Base-by-base conservation (phyloP, 2,113 vertebrate genomes). In the Drymodes brunneopygia region DNA sequence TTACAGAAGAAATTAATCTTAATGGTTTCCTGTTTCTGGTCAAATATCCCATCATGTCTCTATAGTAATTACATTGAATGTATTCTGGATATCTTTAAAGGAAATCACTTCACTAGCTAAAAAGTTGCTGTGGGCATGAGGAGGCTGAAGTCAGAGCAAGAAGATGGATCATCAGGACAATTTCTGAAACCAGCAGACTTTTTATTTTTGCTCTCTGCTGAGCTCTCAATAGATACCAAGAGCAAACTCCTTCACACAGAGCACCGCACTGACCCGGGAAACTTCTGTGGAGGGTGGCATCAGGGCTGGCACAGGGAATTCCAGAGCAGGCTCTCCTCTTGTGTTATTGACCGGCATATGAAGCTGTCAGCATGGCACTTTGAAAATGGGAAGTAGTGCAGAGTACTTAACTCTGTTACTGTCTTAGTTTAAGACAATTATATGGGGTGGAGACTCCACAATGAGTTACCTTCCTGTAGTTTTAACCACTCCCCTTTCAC, bases 211-310 rank as follows among this genome's bases (percentile, higher is more conserved):
- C 27, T 85, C n/a, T 66, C 28, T 58, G 60, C 50, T 70, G 57
- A 71, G 28, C n/a, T 62, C 11, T 71, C 14, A 12, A 27, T n/a
- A 69, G 58, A 64, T 20, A 21, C 35, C 8, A 36, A 67, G 67
- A 54, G 14, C 0, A 7, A 70, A 23, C 33, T 77, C 29, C 45
- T 50, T 81, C 11, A 4, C 48, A 31, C 13, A 75, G 77, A 79
- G 27, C n/a, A 36, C 56, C 0, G 0, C 36, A 18, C 24, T 80
- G 28, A 61, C 64, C 0, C 0, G 1, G 51, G 31, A 86, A 42
- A 42, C 50, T 89, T 81, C 75, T 1, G 1, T 79, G 62, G 36
- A 82, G 44, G 13, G 51, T 57, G 18, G 27, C 44, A 64, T 29
- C 54, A 58, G 61, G 44, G 21, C 56, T 74, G 38, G 35, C 5